A percentile compares a stretch with the other conserved stretches of the same genome.
These are phyloP conservation scores for Tachuris rubrigastra DNA, from an alignment of 2,113 vertebrate species.

Conservation along the genomic window DNA sequence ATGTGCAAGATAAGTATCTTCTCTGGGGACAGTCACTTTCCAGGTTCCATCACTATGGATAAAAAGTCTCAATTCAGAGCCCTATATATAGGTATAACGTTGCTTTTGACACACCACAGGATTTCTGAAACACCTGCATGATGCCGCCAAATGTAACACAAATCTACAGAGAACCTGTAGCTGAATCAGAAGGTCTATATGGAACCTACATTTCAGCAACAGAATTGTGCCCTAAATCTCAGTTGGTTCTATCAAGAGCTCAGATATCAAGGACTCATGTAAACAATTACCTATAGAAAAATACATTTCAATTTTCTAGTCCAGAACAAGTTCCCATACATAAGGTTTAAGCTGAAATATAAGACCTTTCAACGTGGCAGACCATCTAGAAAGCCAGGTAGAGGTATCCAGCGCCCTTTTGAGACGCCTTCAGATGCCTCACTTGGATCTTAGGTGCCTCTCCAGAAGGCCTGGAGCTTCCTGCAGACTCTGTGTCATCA, in stretches of 20 bases:
- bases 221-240: not conserved
- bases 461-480: not conserved
- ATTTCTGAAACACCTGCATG: not conserved
- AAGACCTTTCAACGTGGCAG: not conserved
- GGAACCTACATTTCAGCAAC: not conserved
- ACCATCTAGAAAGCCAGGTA: not conserved
- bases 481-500: not conserved
- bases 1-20: not conserved
- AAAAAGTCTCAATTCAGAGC: not conserved
- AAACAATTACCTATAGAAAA: not conserved
- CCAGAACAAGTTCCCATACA: not conserved
- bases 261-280: not conserved
- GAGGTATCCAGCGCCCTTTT: not conserved
- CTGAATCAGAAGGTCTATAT: not conserved
- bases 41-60: not conserved
- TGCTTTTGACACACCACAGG: not conserved
- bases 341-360: not conserved
- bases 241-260: not conserved
- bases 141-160: not conserved
- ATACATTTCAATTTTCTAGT: not conserved
- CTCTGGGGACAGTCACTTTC: not conserved
- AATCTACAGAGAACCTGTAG: not conserved
- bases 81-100: not conserved
- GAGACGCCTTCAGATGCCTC: not conserved
- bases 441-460: not conserved